Conservation (phyloP, 2,888 invertebrate species). For the Caenorhabditis drosophilae region DNA sequence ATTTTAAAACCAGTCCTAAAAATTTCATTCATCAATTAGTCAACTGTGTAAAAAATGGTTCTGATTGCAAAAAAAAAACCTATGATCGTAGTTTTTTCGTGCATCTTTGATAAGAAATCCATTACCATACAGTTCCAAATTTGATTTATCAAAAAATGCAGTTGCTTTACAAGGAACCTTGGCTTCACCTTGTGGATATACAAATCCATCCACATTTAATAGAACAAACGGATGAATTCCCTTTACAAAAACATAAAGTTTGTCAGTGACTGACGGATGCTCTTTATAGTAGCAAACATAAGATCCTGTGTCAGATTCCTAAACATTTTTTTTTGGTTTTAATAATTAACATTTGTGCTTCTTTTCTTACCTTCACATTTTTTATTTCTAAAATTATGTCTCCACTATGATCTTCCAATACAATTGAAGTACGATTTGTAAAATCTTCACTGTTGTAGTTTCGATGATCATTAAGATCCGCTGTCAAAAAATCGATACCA, state of each 20-base stretch:
- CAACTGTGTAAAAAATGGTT: not conserved
- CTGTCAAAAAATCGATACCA: conserved; percentile 13
- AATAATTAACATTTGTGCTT: not conserved
- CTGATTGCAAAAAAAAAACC: not conserved
- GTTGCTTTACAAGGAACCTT: conserved; percentile 39
- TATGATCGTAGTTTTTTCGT: not conserved
- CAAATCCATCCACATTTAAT: conserved; percentile 6
- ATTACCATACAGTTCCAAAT: conserved; percentile 34
- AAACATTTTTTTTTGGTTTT: not conserved
- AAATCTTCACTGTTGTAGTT: conserved; percentile 12
- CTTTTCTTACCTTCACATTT: conserved; percentile 10
- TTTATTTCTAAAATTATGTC: conserved; percentile 15
- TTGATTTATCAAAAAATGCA: conserved; percentile 13
- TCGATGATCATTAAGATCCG: conserved; percentile 11
- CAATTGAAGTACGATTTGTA: conserved; percentile 6
- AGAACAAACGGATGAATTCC: conserved; percentile 39
- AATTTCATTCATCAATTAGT: not conserved
- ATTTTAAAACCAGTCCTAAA: conserved; percentile 36
- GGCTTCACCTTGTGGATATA: conserved; percentile 19
- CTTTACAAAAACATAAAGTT: conserved; percentile 40
- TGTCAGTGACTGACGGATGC: conserved; percentile 28
- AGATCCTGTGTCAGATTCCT: conserved; percentile 36
- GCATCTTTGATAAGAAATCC: conserved; percentile 32
- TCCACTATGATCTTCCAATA: conserved; percentile 7
- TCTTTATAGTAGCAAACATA: conserved; percentile 29